Conservation (phyloP, 2,888 invertebrate species). For the Leptura quadrifasciata region DNA sequence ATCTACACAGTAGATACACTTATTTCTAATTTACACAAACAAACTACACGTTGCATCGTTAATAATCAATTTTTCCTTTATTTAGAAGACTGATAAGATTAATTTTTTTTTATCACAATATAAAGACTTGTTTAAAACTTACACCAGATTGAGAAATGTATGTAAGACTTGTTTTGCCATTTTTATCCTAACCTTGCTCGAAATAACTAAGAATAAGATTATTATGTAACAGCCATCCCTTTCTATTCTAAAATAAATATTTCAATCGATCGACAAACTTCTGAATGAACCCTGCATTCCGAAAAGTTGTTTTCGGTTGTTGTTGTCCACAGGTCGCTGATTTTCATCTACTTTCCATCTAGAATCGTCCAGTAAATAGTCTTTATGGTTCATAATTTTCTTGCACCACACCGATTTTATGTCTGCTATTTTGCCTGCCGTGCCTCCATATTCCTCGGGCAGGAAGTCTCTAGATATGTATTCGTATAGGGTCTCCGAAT, state of each 20-base stretch:
- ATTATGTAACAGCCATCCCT: too few species aligned
- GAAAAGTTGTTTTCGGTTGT: slow-evolving; percentile 65
- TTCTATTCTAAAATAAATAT: not conserved
- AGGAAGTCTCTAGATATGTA: slow-evolving; percentile 80
- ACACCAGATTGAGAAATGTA: not conserved
- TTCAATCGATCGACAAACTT: slow-evolving; percentile 77
- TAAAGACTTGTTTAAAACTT: not conserved
- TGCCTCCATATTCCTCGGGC: slow-evolving; percentile 83
- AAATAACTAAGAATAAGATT: not conserved
- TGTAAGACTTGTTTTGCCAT: not conserved
- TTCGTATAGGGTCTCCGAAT: slow-evolving; percentile 79
- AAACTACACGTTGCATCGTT: too few species aligned
- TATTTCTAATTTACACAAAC: too few species aligned
- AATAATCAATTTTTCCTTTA: too few species aligned
- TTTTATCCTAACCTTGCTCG: not conserved
- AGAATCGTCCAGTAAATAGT: slow-evolving; percentile 73
- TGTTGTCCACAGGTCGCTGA: slow-evolving; percentile 70
- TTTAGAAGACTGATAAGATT: too few species aligned
- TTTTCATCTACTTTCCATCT: slow-evolving; percentile 79
- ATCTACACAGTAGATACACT: too few species aligned
- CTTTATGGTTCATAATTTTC: slow-evolving; percentile 79
- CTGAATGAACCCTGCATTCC: slow-evolving; percentile 78
- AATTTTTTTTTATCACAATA: too few species aligned
- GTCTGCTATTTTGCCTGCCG: slow-evolving; percentile 77
- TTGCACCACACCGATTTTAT: slow-evolving; percentile 78